Evolutionary conservation across 2,113 vertebrate genomes (phyloP), one percentile per base, ranked within the genome.

Genomic region (Amphilophus citrinellus): DNA sequence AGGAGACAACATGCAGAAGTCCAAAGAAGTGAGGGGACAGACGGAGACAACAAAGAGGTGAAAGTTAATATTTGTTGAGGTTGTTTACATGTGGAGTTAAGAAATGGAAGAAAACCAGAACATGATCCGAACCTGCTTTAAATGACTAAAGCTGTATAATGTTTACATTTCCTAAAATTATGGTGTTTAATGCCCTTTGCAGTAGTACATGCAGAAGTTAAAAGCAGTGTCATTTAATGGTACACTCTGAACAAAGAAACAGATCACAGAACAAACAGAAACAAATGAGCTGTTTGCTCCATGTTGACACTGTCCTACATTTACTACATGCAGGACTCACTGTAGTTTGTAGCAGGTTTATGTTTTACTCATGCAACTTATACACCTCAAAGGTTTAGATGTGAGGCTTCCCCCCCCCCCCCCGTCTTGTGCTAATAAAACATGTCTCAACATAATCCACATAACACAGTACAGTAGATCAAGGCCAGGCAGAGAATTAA

Each of bases 391-490:
- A 60, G 22, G 53, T 18, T 18, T n/a, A 8, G 11, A 5, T 0
- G n/a, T 60, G 63, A 59, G 57, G 65, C 6, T 30, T 80, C 37
- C 35, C 32, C 2, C 32, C 4, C 66, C n/a, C 39, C 24, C 27
- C 27, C 27, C 27, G 37, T n/a, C 50, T 57, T 57, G 53, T 66
- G 39, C 50, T 73, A 57, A 30, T 58, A 15, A 61, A 78, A 89
- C 90, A 53, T 86, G 88, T 87, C 65, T 68, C 30, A 76, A 90
- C 90, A 86, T 6, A 76, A 87, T 63, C 61, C 24, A 1, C 0
- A 10, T 10, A 13, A 58, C 44, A 61, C 37, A 24, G 35, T 22
- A 35, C 35, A 18, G 39, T 3, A 76, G 71, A 89, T 79, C 76
- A 82, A 88, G 58, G 56, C 20, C 68, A 71, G 57, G 61, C 71